A percentile compares a stretch with the other conserved stretches of the same genome.
Evolutionary conservation across 2,113 vertebrate species (phyloP).

Genomic region (Raphicerus campestris): DNA sequence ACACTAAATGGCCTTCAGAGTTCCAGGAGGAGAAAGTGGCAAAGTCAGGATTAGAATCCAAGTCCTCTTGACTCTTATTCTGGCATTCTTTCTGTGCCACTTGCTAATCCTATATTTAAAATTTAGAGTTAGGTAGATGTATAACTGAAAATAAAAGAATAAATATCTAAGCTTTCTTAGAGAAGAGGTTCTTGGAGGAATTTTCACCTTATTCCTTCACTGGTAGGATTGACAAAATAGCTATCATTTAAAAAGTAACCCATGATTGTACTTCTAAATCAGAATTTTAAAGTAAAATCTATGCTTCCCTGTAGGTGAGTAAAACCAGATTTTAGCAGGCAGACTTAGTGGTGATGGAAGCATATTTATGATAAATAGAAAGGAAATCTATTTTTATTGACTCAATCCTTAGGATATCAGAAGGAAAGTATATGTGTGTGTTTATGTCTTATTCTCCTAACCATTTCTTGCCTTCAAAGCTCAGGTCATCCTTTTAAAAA

Average conservation of each 20-base stretch:
- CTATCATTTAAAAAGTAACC: not conserved
- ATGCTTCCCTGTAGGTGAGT: not conserved
- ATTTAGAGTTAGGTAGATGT: not conserved
- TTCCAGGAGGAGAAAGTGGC: not conserved
- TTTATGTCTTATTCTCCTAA: not conserved
- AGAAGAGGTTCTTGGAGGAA: not conserved
- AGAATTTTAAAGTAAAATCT: slow-evolving; percentile 35
- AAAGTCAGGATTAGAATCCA: not conserved
- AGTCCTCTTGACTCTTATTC: not conserved
- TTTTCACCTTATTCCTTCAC: not conserved
- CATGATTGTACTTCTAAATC: slow-evolving; percentile 14
- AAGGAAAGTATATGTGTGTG: not conserved
- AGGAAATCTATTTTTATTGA: slow-evolving; percentile 31
- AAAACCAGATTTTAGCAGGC: not conserved
- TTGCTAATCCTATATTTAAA: not conserved
- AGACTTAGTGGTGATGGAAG: not conserved
- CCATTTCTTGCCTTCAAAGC: not conserved
- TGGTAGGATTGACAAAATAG: not conserved
- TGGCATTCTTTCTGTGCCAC: not conserved
- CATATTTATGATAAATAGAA: slow-evolving; percentile 9
- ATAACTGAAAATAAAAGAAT: not conserved
- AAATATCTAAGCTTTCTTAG: not conserved
- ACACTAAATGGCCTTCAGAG: not conserved
- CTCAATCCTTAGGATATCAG: not conserved
- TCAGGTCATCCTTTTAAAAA: not conserved